Evolutionary conservation across 92 coral and sea anemone genomes (phyloP).

Genomic region (Nematostella vectensis): DNA sequence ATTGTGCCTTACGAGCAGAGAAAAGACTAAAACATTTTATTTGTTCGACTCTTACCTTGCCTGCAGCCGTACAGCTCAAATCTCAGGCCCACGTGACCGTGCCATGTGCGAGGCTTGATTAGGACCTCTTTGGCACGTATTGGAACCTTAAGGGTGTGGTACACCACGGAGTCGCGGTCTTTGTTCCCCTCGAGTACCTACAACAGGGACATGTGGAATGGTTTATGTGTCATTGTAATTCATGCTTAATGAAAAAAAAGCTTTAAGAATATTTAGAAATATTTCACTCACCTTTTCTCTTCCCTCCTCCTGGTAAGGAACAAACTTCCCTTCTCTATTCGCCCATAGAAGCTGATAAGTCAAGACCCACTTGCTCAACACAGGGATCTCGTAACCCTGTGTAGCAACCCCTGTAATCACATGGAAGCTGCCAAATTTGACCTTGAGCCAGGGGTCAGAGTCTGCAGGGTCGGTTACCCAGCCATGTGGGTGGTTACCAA

Average conservation of each 20-base stretch:
- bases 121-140: conserved; percentile 34
- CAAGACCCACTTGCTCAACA: conserved; percentile 52
- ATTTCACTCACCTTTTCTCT: conserved; percentile 33
- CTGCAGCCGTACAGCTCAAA: conserved; percentile 55
- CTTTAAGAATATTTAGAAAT: background rate
- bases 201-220: background rate
- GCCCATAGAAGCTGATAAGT: conserved; percentile 51
- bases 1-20: no score
- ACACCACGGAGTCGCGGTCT: conserved; percentile 45
- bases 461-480: conserved; percentile 55
- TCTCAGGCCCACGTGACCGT: conserved; percentile 46
- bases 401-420: conserved; percentile 56
- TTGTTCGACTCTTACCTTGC: conserved; percentile 26
- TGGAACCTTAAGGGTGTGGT: conserved; percentile 45
- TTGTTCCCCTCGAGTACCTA: conserved; percentile 49
- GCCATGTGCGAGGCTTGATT: conserved; percentile 41
- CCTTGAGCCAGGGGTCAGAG: conserved; percentile 53
- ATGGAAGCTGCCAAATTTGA: conserved; percentile 23
- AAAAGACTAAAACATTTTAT: no score
- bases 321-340: conserved; percentile 29
- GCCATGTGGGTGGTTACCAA: conserved; percentile 54
- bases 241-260: no score
- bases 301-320: conserved; percentile 47
- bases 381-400: conserved; percentile 55
- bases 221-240: background rate